Percentiles rank a stretch among this genome's conserved stretches.
Evolutionary conservation across 2,113 vertebrate genomes (phyloP).

Genomic region (Phaethon lepturus): DNA sequence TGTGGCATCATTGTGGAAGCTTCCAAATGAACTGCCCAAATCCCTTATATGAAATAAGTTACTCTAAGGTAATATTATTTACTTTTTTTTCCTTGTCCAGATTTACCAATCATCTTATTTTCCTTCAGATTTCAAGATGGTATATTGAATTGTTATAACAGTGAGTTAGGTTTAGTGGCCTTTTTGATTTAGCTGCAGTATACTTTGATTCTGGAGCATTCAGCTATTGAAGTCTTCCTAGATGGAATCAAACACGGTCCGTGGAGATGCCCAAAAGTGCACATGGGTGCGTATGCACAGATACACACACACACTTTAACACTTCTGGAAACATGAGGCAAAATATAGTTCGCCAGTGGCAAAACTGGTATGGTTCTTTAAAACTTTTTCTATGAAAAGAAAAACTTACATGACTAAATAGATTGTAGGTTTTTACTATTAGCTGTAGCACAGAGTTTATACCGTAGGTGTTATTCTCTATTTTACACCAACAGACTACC

Average conservation of each 20-base stretch:
- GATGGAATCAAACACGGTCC: rapidly evolving
- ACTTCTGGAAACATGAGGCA: neutral
- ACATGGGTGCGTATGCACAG: rapidly evolving
- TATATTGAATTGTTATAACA: neutral
- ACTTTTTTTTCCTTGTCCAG: neutral
- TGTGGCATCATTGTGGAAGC: neutral
- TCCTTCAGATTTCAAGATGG: neutral
- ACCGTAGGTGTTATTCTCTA: neutral
- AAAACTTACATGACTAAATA: neutral
- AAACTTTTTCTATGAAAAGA: neutral
- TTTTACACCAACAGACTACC: neutral
- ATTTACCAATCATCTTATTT: neutral
- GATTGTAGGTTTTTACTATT: neutral
- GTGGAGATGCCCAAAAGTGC: neutral
- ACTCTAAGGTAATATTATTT: neutral
- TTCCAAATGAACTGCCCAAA: neutral
- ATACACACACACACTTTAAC: too few relatives aligned
- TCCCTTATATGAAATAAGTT: neutral
- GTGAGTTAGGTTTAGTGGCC: neutral
- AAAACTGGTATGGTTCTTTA: neutral
- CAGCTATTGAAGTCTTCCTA: neutral
- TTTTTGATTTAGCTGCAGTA: neutral
- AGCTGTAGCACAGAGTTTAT: neutral
- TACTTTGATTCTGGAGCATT: neutral
- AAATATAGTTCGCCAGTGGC: neutral